Evolutionary conservation across 2,113 vertebrate species (phyloP).

Genomic region (Spilogale gracilis): DNA sequence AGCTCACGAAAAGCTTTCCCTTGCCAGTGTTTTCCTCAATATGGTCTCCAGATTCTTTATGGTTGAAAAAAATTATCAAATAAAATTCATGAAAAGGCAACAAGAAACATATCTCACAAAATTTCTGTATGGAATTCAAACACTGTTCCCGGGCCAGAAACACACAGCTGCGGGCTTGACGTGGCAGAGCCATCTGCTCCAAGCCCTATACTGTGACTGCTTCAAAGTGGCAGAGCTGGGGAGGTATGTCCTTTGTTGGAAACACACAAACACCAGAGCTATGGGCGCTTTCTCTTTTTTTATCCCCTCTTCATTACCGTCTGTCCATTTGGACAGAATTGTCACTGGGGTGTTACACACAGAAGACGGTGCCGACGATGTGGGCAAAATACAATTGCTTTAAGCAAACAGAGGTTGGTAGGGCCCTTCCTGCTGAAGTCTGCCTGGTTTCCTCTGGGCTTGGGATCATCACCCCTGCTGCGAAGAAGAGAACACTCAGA

Average conservation of each 20-base stretch:
- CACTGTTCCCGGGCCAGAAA: conserved; percentile 72
- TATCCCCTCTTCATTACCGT: not conserved
- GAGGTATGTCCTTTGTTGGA: conserved; percentile 72
- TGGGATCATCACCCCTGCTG: not conserved
- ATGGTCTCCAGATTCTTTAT: conserved; percentile 83
- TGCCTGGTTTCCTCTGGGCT: not conserved
- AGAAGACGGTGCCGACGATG: conserved; percentile 58
- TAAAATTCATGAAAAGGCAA: conserved; percentile 83
- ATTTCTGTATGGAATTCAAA: conserved; percentile 80
- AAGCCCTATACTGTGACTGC: not conserved
- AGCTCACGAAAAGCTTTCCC: conserved; percentile 66
- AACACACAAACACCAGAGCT: conserved; percentile 39
- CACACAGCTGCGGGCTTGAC: conserved; percentile 77
- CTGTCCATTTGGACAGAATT: conserved; percentile 74
- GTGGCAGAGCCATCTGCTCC: conserved; percentile 67
- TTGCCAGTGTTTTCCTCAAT: conserved; percentile 78
- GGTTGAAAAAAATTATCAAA: conserved; percentile 78
- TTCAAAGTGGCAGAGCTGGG: not conserved
- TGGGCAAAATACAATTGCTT: conserved; percentile 72
- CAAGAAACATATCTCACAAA: conserved; percentile 80
- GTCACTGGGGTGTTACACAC: not conserved
- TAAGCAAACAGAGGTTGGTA: conserved; percentile 48
- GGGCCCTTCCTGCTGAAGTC: not conserved
- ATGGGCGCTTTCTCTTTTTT: not conserved
- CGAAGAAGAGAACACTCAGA: not conserved